phyloP scores from a whole-genome alignment of 2,888 invertebrate genomes.

The Hypercompe scribonia region DNA sequence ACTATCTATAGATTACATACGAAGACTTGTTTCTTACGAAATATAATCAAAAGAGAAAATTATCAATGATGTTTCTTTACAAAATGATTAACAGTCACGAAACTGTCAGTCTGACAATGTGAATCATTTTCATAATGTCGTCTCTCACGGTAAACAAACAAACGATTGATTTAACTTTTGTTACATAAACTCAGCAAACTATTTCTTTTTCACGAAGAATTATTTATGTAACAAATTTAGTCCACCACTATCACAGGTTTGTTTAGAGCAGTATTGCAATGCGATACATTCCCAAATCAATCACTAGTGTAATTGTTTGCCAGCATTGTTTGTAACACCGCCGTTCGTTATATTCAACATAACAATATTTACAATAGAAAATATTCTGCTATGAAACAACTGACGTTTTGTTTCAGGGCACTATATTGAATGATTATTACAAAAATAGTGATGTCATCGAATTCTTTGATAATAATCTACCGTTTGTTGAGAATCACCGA shows the following conservation, averaged over 20 bases:
- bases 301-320: conserved; percentile 67
- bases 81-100: conserved; percentile 24
- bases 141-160: conserved; percentile 31
- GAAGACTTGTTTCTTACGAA: background rate
- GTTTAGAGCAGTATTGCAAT: conserved; percentile 39
- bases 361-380: conserved; percentile 65
- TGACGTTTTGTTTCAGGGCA: conserved; percentile 56
- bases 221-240: conserved; percentile 48
- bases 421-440: conserved; percentile 49
- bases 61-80: background rate
- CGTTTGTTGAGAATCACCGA: conserved; percentile 38
- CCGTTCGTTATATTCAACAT: conserved; percentile 62
- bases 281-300: conserved; percentile 57
- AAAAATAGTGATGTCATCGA: conserved; percentile 58
- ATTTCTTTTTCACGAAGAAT: conserved; percentile 30
- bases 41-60: background rate
- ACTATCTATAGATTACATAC: background rate
- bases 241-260: conserved; percentile 34
- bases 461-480: conserved; percentile 45
- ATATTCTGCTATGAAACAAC: conserved; percentile 52
- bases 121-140: conserved; percentile 28
- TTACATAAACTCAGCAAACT: conserved; percentile 46
- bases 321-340: conserved; percentile 61
- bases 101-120: conserved; percentile 27
- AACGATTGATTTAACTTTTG: conserved; percentile 35